Evolutionary conservation across 1,140 invertebrate species (phyloP), one percentile per base, ranked within the genome.

Genomic region (Helicoverpa zea): DNA sequence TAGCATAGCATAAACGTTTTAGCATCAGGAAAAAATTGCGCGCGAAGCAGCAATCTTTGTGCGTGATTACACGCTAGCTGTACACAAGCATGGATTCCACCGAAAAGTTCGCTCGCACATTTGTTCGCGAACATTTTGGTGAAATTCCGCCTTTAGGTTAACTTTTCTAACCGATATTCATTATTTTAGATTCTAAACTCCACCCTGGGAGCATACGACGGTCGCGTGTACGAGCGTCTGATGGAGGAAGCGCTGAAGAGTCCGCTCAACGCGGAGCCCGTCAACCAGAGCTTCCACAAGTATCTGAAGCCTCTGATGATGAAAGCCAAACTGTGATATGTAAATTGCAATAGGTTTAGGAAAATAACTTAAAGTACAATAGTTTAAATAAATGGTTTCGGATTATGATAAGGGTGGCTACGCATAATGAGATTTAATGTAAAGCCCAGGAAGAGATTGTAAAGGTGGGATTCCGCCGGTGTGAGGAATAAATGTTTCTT

Each of bases 221-320:
- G 98, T 5, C 96, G 98, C 84, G 98, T 99, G 1, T 99, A 99
- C 90, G 96, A 98, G 87, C 96, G 97, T 83, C 95, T 99, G 11
- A 98, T 97, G 84, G 96, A 97, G 58, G 98, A 97, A 87, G 98
- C 98, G 0, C 96, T 97, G 89, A 97, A 97, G 87, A 98, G 98
- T 90, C 98, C 98, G 0, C 94, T 99, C 1, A 99, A 99, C 94
- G 94, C 97, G 76, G 96, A 97, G 84, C 97, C 97, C 51, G 97
- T 98, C 9, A 97, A 98, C 85, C 94, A 96, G 86, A 97, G 97
- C 74, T 98, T 97, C 91, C 95, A 97, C 68, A 95, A 96, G 84
- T 97, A 97, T 90, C 94, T 98, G 58, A 97, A 97, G 88, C 97
- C 97, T 29, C 96, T 97, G 73, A 95, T 98, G 88, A 23, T 66